These are phyloP conservation scores for Orycteropus afer DNA, from an alignment of 2,113 vertebrate genomes.

Conservation along the genomic window DNA sequence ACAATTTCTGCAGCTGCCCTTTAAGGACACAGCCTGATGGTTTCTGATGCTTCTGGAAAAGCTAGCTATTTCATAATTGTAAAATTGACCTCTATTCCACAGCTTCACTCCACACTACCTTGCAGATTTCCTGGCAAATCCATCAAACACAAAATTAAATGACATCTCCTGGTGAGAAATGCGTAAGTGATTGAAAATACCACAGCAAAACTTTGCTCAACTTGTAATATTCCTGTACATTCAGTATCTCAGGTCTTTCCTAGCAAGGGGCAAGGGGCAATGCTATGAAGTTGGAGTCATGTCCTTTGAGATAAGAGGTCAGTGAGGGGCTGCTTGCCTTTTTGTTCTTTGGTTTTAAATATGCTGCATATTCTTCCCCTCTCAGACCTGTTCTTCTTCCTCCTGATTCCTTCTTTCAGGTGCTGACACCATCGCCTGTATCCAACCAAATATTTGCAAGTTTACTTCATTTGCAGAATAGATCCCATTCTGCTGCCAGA, in stretches of 20 bases:
- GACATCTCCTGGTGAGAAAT: constrained; percentile 33
- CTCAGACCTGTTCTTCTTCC: neutral
- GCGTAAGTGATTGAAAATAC: neutral
- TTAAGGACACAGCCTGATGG: neutral
- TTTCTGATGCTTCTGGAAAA: constrained; percentile 18
- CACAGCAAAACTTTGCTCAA: neutral
- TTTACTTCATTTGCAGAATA: neutral
- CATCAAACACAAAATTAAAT: constrained; percentile 29
- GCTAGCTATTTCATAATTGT: neutral
- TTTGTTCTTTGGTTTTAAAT: neutral
- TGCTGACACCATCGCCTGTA: neutral
- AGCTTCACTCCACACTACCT: neutral
- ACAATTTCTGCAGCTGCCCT: neutral
- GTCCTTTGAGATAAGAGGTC: neutral
- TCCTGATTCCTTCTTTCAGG: neutral
- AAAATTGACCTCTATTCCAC: neutral
- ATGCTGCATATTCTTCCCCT: neutral
- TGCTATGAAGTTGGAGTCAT: neutral
- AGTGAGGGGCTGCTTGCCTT: neutral
- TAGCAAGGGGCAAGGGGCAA: neutral
- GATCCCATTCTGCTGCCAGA: neutral
- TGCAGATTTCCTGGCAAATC: constrained; percentile 28
- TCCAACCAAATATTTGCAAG: neutral
- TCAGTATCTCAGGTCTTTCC: neutral
- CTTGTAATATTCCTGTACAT: neutral